phyloP scores from a whole-genome alignment of 2,888 invertebrate species.

The Gari tellinella region DNA sequence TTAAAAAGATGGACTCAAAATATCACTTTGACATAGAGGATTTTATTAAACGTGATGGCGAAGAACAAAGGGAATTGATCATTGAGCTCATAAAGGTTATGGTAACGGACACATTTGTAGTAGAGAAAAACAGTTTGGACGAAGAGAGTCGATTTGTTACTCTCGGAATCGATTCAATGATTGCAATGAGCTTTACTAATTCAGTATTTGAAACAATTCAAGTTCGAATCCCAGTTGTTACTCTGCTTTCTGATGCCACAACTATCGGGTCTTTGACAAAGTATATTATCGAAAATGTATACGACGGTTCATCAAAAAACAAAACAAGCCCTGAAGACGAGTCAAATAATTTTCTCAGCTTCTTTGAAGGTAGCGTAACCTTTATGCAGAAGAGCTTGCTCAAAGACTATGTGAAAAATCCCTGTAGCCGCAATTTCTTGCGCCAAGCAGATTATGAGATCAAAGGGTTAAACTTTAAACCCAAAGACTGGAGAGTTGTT shows the following conservation, averaged over 20 bases:
- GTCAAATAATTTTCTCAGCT: conserved; percentile 5
- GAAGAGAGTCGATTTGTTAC: conserved; percentile 45
- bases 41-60: conserved; percentile 23
- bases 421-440: conserved; percentile 27
- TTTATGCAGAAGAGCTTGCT: conserved; percentile 43
- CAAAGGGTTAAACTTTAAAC: conserved; percentile 26
- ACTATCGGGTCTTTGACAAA: conserved; percentile 26
- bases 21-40: conserved; percentile 31
- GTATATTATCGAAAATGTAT: conserved; percentile 26
- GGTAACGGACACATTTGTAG: conserved; percentile 45
- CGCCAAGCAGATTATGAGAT: conserved; percentile 40
- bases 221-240: conserved; percentile 37
- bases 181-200: conserved; percentile 61
- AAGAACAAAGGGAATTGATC: conserved; percentile 22
- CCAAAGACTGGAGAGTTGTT: conserved; percentile 38
- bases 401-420: conserved; percentile 26
- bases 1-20: conserved; percentile 19
- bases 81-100: conserved; percentile 23
- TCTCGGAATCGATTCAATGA: conserved; percentile 68
- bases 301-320: neutral
- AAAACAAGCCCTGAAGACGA: neutral
- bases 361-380: conserved; percentile 22
- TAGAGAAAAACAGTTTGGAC: conserved; percentile 41
- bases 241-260: conserved; percentile 43
- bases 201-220: conserved; percentile 30